Evolutionary conservation across 2,113 vertebrate genomes (phyloP), one percentile per base, ranked within the genome.

Genomic region (Trachemys scripta): DNA sequence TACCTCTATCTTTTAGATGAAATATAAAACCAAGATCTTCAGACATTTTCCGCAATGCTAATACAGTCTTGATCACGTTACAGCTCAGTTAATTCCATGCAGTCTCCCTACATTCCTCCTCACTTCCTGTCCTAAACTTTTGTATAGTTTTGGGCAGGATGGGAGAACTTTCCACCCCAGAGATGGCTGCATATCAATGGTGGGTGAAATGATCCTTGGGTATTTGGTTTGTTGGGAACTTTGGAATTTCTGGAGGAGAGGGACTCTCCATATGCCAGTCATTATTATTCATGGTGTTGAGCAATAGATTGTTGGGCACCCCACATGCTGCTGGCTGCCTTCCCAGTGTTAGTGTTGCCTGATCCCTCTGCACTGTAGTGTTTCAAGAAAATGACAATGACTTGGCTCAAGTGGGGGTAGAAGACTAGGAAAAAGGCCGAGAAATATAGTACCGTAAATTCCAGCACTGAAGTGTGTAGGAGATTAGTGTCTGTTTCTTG

Each of bases 271-370:
- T 93, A 54, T 75, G 94, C 96, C 92, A 47, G 91, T 93, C 92
- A 35, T 93, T 92, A 88, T 91, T 90, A 96, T 95, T 95, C 50
- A 91, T 96, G 90, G 85, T 81, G 82, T 92, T 92, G 93, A 97
- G 89, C 92, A 93, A 83, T 91, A 94, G 89, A 88, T 94, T 93
- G 89, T 75, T 72, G 92, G 92, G 89, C 92, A 95, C 38, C n/a
- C 22, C 0, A 13, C 0, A 19, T 95, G 84, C 78, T 95, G 83
- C 89, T 96, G 93, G 90, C 93, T 95, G 83, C 85, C 80, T 22
- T 93, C 95, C 95, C 62, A 57, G 78, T 42, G 5, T 89, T 72
- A 54, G 50, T 42, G n/a, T 65, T 92, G 85, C 12, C 42, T 86
- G 45, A 89, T 90, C 69, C 93, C n/a, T 86, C 86, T 89, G 88